Evolutionary conservation across 1,140 invertebrate species (phyloP), one percentile per base, ranked within the genome.

Genomic region (Homarus americanus): DNA sequence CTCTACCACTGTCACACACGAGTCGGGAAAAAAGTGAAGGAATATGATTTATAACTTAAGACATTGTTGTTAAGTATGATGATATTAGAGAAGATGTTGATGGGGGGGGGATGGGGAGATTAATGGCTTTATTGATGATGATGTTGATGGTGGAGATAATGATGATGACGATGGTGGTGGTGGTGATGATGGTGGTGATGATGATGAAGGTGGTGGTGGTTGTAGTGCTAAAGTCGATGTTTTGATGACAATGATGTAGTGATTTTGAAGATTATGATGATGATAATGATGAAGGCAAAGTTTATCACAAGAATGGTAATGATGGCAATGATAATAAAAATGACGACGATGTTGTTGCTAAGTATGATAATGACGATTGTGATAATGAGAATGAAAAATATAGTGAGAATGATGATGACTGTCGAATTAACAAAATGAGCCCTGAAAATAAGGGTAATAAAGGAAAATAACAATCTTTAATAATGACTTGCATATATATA

Each of bases 311-410:
- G 9, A 5, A 34, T 28, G n/a, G 66, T n/a, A 72, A 72, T 28
- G 24, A 72, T 28, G 34, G 2, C 10, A 12, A 12, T 4, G 15
- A 72, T 28, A 28, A 72, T 28, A 28, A 72, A 20, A 72, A 72
- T 72, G n/a, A 72, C n/a, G n/a, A 72, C n/a, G n/a, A 72, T 72
- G n/a, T 20, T 72, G n/a, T 20, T 72, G n/a, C 15, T 72, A 72
- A 72, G 15, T 20, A 72, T 72, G n/a, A 72, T 72, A 72, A 72
- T 72, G n/a, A 72, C n/a, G n/a, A 72, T 72, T 20, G n/a, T 72
- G n/a, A 72, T 72, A 72, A 72, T 72, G n/a, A 72, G 15, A 72
- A 72, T 72, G n/a, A 72, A 20, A 72, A 72, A 20, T 20, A 72
- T 28, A 12, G 10, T 28, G 28, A 73, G 17, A 73, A 36, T 34